Evolutionary conservation across 2,113 vertebrate species (phyloP), one percentile per base, ranked within the genome.

Genomic region (Malurus melanocephalus): DNA sequence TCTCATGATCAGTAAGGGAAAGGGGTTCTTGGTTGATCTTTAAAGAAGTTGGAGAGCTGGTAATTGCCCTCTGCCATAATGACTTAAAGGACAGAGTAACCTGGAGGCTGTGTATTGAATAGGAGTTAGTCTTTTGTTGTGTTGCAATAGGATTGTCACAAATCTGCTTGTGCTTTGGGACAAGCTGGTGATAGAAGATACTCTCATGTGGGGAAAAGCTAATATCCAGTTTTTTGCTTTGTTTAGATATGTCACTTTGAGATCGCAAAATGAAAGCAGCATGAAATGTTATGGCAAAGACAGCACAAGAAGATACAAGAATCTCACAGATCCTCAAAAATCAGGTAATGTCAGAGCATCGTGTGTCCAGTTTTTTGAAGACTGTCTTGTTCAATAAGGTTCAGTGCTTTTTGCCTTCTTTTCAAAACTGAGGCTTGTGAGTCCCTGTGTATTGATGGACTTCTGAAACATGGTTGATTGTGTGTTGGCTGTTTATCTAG

Each of bases 221-320:
- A 52, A 89, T 67, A 91, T 88, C 22, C 26, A 9, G 83, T 91
- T 20, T 93, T 83, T n/a, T 80, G 10, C 49, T 89, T 91, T 88
- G 30, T 92, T 85, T 93, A 95, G 95, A 80, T 91, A 93, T 10
- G 2, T 90, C 74, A 71, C 51, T 77, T 81, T 40, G 80, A 80
- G 74, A 74, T 80, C 92, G 45, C 56, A 93, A 73, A 75, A 94
- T 93, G 93, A 90, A 93, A 91, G 56, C 61, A 93, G 85, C 85
- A 88, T 96, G 79, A 95, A 71, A 83, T 94, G 60, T 81, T 89
- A 84, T 46, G 84, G 88, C 89, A 46, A 85, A 72, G 68, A 57
- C 82, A 81, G 66, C 85, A 84, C 93, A 83, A 69, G 57, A 87
- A 93, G 72, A 74, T 65, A 85, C 88, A 78, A 33, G 46, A 87